phyloP scores from a whole-genome alignment of 2,797 vertebrate species.

The Chaunax sp. region DNA sequence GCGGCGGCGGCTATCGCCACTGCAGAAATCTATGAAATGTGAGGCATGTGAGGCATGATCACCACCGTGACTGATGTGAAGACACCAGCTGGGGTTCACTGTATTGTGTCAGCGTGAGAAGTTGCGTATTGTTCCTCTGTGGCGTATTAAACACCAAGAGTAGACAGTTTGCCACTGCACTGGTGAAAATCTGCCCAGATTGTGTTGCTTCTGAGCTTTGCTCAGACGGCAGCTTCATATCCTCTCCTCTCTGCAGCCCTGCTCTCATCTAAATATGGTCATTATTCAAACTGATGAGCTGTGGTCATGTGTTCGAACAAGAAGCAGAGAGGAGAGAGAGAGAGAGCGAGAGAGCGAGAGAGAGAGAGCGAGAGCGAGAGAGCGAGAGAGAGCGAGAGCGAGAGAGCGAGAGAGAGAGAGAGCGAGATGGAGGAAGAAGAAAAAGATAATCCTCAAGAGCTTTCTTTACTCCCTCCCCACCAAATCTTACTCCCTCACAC shows the following conservation, averaged over 20 bases:
- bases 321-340: slow-evolving; percentile 36
- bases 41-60: slow-evolving; percentile 50
- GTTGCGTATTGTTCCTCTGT: slow-evolving; percentile 30
- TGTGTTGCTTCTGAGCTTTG: slow-evolving; percentile 14
- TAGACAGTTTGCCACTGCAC: slow-evolving; percentile 19
- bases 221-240: slow-evolving; percentile 1
- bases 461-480: slow-evolving; percentile 27
- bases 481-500: slow-evolving; percentile 42
- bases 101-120: slow-evolving; percentile 40
- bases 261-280: slow-evolving; percentile 77
- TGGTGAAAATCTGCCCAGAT: slow-evolving; percentile 10
- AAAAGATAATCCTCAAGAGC: slow-evolving; percentile 73
- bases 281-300: slow-evolving; percentile 68
- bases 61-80: slow-evolving; percentile 6
- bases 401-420: slow-evolving; percentile 21
- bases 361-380: no score
- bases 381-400: slow-evolving; percentile 9
- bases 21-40: slow-evolving; percentile 14
- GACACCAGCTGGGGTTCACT: slow-evolving; percentile 17
- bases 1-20: slow-evolving; percentile 19
- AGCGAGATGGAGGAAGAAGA: slow-evolving; percentile 41
- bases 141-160: slow-evolving; percentile 40
- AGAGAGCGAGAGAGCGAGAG: no score
- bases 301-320: slow-evolving; percentile 66
- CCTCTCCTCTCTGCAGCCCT: neutral